Percentiles rank a stretch among this genome's conserved stretches.
Conservation (phyloP, 2,113 vertebrate species). For the Puntigrus tetrazona region DNA sequence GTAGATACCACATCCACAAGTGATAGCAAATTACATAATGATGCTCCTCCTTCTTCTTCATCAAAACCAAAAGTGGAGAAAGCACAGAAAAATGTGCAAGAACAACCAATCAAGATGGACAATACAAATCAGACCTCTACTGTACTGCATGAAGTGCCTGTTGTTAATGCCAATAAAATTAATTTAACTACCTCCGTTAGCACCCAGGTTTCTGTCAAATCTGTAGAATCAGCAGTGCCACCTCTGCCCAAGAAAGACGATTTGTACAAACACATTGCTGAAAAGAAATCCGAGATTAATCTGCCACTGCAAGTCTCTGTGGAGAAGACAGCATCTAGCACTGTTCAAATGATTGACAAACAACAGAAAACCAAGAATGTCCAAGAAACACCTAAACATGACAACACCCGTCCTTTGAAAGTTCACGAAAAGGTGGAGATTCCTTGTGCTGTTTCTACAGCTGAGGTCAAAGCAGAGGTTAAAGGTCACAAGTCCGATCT, state of each 20-base stretch:
- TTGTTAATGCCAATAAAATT: not conserved
- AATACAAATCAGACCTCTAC: not conserved
- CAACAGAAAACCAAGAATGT: not conserved
- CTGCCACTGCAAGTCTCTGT: conserved; percentile 22
- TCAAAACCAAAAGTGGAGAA: not conserved
- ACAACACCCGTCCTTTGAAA: not conserved
- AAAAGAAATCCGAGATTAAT: conserved; percentile 41
- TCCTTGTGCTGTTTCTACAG: not conserved
- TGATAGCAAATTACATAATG: not conserved
- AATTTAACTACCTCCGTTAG: conserved; percentile 18
- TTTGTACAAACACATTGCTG: not conserved
- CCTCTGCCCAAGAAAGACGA: not conserved
- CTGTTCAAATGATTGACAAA: conserved; percentile 47
- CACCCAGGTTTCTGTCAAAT: conserved; percentile 19
- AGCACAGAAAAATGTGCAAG: not conserved
- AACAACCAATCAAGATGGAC: conserved; percentile 10
- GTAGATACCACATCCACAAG: conserved; percentile 17
- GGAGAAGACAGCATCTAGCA: conserved; percentile 24
- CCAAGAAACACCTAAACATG: conserved; percentile 4
- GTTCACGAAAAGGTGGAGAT: conserved; percentile 16
- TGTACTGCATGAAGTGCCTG: not conserved
- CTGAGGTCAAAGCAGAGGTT: conserved; percentile 9
- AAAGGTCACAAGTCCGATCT: conserved; percentile 11
- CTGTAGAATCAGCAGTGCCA: not conserved
- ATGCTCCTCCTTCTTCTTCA: not conserved